Base-by-base conservation (phyloP, 2,113 vertebrate genomes). In the Acrocephalus arundinaceus region DNA sequence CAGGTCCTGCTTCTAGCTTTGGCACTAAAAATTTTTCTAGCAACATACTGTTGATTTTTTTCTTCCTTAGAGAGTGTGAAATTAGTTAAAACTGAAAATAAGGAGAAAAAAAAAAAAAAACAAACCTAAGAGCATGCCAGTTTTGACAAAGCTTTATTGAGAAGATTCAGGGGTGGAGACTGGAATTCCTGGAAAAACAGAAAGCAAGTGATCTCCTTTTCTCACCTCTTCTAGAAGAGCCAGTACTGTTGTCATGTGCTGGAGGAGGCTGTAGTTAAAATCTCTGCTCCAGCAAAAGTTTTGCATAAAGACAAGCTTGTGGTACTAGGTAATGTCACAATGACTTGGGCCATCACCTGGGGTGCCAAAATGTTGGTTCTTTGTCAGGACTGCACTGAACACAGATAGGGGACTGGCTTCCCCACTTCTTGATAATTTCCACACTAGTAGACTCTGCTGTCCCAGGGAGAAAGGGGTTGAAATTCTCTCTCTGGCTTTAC, bases 51-150 rank as follows among this genome's bases (percentile, higher is more conserved):
- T 95, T 94, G 72, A 9, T 89, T 92, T 94, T 94, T 35, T 87
- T 78, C 61, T 89, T 78, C 81, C 80, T 95, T 45, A 73, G 87
- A 90, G 83, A 85, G 52, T 70, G 66, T 93, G 84, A 91, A 85
- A 94, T 94, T 57, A 94, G 84, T 89, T 48, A 92, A 92, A 95
- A 86, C 59, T 70, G 73, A 96, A 90, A 94, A 68, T 59, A 77
- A 75, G 33, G 25, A 28, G 25, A 3, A 0, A 7, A 35, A 23
- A 28, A 43, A 3, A 13, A 15, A 61, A 37, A 1, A 35, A 35
- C 35, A 35, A 35, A 35, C 3, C 7, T 37, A 66, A 51, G 30
- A 81, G 6, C 31, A 11, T 85, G 86, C 76, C 86, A 84, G 30
- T 71, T 95, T 93, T 92, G 85, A 90, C 76, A 89, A 77, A 74